Evolutionary conservation across 2,113 vertebrate genomes (phyloP).

Genomic region (Pteruthius melanotis): DNA sequence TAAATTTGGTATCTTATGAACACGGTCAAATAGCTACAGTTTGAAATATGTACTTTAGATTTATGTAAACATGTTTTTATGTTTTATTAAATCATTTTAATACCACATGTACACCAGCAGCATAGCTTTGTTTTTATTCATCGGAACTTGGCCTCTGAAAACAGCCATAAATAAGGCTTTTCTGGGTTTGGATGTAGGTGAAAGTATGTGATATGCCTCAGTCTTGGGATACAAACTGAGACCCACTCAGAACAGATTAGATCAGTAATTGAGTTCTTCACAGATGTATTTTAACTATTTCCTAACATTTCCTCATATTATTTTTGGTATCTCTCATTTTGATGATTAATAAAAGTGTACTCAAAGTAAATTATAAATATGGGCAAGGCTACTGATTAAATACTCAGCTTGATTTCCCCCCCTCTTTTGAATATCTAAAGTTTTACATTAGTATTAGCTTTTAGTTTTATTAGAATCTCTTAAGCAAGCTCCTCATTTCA

Average conservation of each 20-base stretch:
- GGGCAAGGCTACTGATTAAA: not conserved
- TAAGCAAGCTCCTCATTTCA: not conserved
- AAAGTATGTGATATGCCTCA: not conserved
- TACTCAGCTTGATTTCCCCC: not conserved
- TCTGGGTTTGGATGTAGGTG: not conserved
- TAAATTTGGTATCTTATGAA: not conserved
- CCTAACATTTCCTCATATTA: not conserved
- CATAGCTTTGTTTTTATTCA: not conserved
- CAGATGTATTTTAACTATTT: not conserved
- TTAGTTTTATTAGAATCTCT: not conserved
- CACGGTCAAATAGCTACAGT: not conserved
- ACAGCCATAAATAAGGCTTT: not conserved
- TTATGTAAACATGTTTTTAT: not conserved
- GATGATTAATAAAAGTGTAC: not conserved
- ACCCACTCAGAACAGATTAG: not conserved
- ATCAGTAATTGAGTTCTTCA: not conserved
- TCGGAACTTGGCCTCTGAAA: not conserved
- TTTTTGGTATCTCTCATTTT: not conserved
- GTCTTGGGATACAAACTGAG: not conserved
- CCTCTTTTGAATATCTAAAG: not conserved
- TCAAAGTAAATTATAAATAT: not conserved
- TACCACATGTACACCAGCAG: not conserved
- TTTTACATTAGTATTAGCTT: not conserved
- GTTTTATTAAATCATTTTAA: not conserved
- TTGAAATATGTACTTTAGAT: not conserved